Evolutionary conservation across 2,113 vertebrate species (phyloP).

Genomic region (Serranochromis macrocephalus): DNA sequence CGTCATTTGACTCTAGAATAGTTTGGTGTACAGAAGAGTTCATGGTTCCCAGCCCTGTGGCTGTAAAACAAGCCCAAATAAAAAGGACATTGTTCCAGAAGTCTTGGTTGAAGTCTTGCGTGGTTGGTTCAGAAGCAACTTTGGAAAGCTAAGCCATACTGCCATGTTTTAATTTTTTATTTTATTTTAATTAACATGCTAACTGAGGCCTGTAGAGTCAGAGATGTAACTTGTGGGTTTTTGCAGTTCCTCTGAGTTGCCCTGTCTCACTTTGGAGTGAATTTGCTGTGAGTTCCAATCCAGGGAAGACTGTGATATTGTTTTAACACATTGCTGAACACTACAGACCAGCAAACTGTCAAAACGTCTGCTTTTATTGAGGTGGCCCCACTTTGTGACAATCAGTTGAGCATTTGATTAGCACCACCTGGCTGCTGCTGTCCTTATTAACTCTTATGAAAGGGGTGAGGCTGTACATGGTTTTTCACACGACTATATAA

Average conservation of each 20-base stretch:
- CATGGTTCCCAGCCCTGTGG: not conserved
- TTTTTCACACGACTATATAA: not conserved
- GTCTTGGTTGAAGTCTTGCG: not conserved
- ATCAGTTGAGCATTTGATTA: not conserved
- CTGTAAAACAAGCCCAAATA: not conserved
- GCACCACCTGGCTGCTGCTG: not conserved
- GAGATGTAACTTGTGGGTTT: not conserved
- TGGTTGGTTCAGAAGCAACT: not conserved
- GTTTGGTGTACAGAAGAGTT: not conserved
- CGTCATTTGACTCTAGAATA: not conserved
- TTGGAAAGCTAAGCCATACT: not conserved
- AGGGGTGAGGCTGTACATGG: not conserved
- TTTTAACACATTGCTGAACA: not conserved
- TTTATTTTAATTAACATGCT: not conserved
- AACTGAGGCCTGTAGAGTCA: not conserved
- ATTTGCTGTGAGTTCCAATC: not conserved
- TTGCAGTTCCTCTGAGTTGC: not conserved
- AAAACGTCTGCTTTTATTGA: not conserved
- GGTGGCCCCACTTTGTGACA: not conserved
- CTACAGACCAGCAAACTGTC: not conserved
- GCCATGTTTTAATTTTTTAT: not conserved
- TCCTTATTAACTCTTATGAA: not conserved
- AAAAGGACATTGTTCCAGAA: not conserved
- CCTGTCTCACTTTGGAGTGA: not conserved
- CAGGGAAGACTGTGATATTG: not conserved